Base-by-base conservation (phyloP, 2,797 vertebrate genomes). In the Decapterus maruadsi region DNA sequence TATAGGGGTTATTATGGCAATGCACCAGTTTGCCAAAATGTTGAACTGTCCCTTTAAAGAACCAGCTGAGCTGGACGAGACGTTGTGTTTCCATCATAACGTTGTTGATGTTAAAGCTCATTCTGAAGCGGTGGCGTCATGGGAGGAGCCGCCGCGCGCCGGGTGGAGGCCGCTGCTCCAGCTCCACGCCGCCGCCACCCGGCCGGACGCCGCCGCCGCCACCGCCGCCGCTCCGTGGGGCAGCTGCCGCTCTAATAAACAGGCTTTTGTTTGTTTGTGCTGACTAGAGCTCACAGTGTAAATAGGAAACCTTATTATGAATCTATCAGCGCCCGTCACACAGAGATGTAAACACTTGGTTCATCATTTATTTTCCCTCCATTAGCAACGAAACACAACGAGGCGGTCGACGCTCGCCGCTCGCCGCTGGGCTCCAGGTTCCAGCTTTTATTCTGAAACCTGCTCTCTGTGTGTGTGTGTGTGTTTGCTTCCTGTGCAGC, bases 401-500 rank as follows among this genome's bases (percentile, higher is more conserved):
- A 46, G 16, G 7, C 16, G 45, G 11, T 34, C 31, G 6, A 6
- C 31, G 31, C 3, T 26, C 26, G 26, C 26, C 3, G 26, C 26
- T n/a, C n/a, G n/a, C n/a, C n/a, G n/a, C n/a, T n/a, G n/a, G n/a
- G n/a, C n/a, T n/a, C n/a, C 31, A 34, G 31, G 31, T 34, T 34
- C 31, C 31, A 46, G 16, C 10, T 50, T 50, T 50, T 12, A 50
- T 20, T 20, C n/a, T 11, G 2, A 20, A 50, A 20, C 8, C 20
- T 50, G n/a, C n/a, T n/a, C n/a, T n/a, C n/a, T 1, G n/a, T 7
- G 26, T 26, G 26, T 26, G 26, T 26, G 26, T 26, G 26, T 26
- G 26, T 26, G 26, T 26, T 26, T 57, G 7, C 13, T 14, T 72
- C 40, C 8, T 60, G 50, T 82, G 12, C 56, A 96, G 95, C 91